Percentiles rank a stretch among this genome's conserved stretches.
phyloP scores from a whole-genome alignment of 2,888 invertebrate genomes.

The Troides oblongomaculatus region DNA sequence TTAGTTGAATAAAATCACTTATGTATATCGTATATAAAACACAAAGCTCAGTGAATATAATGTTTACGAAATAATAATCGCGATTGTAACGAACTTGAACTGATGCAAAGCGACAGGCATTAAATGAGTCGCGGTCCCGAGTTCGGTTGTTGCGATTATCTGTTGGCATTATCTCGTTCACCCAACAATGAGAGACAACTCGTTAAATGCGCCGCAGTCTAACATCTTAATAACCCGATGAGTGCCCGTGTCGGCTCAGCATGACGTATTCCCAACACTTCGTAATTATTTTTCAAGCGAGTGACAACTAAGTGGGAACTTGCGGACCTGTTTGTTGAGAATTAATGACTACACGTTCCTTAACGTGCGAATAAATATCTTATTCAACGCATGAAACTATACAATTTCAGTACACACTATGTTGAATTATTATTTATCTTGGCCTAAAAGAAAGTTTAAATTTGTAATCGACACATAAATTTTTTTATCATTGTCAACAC shows the following conservation, averaged over 20 bases:
- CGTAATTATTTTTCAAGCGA: slow-evolving; percentile 70
- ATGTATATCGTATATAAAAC: too few species aligned
- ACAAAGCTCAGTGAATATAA: slow-evolving; percentile 5
- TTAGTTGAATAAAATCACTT: too few species aligned
- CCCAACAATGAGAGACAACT: slow-evolving; percentile 63
- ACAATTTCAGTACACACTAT: slow-evolving; percentile 1
- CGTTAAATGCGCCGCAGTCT: slow-evolving; percentile 55
- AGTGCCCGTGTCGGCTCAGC: slow-evolving; percentile 72
- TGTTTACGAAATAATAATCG: slow-evolving; percentile 27
- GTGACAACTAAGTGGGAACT: slow-evolving; percentile 63
- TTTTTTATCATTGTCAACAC: slow-evolving; percentile 25
- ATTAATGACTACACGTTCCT: slow-evolving; percentile 53
- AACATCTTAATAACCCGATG: slow-evolving; percentile 74
- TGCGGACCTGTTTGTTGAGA: slow-evolving; percentile 33
- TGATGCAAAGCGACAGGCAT: slow-evolving; percentile 70
- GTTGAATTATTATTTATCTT: neutral
- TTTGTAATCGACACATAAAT: slow-evolving; percentile 3
- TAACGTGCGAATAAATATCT: slow-evolving; percentile 39
- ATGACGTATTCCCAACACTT: slow-evolving; percentile 63
- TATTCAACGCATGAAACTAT: slow-evolving; percentile 9
- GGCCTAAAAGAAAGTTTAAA: neutral
- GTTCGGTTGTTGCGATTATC: slow-evolving; percentile 64
- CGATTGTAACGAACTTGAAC: slow-evolving; percentile 33
- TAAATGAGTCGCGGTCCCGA: slow-evolving; percentile 68
- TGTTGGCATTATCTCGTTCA: slow-evolving; percentile 59